Evolutionary conservation across 2,113 vertebrate genomes (phyloP).

Genomic region (Ginglymostoma cirratum): DNA sequence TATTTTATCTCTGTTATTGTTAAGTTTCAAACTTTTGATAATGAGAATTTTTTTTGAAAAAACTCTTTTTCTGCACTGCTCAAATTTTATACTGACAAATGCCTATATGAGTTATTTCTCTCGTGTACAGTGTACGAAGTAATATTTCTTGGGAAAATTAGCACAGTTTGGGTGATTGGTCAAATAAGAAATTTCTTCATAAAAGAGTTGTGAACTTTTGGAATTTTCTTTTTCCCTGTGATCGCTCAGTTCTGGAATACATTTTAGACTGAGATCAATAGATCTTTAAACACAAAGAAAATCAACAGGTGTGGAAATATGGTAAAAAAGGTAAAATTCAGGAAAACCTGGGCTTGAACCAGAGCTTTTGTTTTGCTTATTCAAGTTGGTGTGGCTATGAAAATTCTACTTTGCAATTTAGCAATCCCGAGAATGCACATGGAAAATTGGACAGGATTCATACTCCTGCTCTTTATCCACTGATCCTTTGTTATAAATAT

Average conservation of each 20-base stretch:
- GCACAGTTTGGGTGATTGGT: neutral
- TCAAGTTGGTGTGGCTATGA: neutral
- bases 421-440: neutral
- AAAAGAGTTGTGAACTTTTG: neutral
- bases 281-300: neutral
- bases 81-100: too few relatives aligned
- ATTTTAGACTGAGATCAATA: neutral
- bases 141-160: neutral
- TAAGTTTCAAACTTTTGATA: neutral
- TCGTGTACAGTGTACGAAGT: neutral
- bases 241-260: neutral
- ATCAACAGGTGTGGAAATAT: neutral
- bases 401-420: neutral
- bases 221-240: neutral
- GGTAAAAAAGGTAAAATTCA: neutral
- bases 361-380: neutral
- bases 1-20: neutral
- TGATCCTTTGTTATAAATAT: neutral
- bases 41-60: neutral
- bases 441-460: neutral
- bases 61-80: too few relatives aligned
- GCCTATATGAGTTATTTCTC: too few relatives aligned
- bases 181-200: neutral
- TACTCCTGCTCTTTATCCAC: neutral
- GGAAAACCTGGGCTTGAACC: neutral